These are phyloP conservation scores for Myotis vivesi DNA, from an alignment of 2,797 vertebrate species.

Conservation along the genomic window DNA sequence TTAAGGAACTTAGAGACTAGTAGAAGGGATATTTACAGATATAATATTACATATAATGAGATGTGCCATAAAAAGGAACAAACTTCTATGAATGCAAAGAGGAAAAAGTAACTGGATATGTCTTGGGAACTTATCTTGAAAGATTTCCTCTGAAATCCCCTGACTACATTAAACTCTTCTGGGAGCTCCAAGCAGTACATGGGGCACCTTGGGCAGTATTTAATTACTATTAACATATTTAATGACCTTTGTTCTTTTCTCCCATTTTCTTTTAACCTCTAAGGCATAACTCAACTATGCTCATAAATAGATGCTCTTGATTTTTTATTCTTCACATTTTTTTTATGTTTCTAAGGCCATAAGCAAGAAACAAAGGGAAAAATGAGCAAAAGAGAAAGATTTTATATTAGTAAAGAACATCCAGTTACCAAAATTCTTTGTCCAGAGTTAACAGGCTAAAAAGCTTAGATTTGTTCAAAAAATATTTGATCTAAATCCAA, in stretches of 20 bases:
- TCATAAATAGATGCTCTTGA: neutral
- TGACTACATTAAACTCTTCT: neutral
- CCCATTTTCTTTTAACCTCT: neutral
- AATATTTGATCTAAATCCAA: neutral
- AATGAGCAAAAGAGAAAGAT: neutral
- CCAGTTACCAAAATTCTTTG: neutral
- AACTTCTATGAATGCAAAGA: neutral
- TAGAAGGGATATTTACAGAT: neutral
- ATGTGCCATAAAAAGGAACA: neutral
- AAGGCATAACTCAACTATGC: neutral
- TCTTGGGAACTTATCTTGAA: neutral
- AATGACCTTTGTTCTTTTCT: neutral
- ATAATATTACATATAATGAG: neutral
- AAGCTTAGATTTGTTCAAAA: neutral
- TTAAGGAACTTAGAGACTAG: neutral
- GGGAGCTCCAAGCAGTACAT: neutral
- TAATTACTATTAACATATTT: neutral
- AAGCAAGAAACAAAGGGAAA: neutral
- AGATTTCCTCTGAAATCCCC: neutral
- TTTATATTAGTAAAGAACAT: constrained; percentile 6
- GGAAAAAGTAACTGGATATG: neutral
- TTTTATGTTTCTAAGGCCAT: constrained; percentile 6
- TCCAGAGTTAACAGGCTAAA: neutral
- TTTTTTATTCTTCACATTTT: neutral
- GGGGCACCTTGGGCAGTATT: neutral